Percentiles rank a stretch among this genome's conserved stretches.
These are phyloP conservation scores for Sesia bembeciformis DNA, from an alignment of 2,888 invertebrate species.

Conservation along the genomic window DNA sequence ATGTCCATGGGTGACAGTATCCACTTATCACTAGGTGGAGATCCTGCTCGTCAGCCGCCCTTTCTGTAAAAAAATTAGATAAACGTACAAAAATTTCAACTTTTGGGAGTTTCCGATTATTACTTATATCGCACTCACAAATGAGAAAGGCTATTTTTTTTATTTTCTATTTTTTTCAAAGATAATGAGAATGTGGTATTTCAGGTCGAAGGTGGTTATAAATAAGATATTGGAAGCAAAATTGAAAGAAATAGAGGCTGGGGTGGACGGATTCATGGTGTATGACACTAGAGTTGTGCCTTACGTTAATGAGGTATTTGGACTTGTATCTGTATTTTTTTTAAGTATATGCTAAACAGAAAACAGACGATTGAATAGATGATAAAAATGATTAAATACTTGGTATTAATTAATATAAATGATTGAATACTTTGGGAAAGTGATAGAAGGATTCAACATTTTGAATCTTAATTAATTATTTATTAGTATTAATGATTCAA, in stretches of 20 bases:
- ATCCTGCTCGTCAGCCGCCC: no score
- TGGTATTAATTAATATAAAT: not conserved
- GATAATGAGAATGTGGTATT: not conserved
- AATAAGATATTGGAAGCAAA: slow-evolving; percentile 65
- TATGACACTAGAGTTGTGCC: slow-evolving; percentile 78
- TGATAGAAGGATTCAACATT: no score
- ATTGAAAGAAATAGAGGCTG: slow-evolving; percentile 69
- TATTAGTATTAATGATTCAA: not conserved
- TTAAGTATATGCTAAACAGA: no score
- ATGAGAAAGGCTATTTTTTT: not conserved
- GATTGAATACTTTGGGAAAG: not conserved
- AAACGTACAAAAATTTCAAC: no score
- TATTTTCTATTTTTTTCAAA: not conserved
- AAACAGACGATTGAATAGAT: no score
- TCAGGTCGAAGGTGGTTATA: slow-evolving; percentile 51
- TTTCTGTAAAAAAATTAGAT: no score
- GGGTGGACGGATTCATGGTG: slow-evolving; percentile 82
- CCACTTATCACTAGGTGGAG: no score
- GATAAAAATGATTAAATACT: not conserved
- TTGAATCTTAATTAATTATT: no score
- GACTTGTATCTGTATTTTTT: no score
- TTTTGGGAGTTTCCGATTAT: no score
- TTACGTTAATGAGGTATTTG: slow-evolving; percentile 63
- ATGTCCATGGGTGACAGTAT: no score
- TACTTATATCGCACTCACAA: no score